These are phyloP conservation scores for Helogale parvula DNA, from an alignment of 2,113 vertebrate genomes.

Conservation along the genomic window DNA sequence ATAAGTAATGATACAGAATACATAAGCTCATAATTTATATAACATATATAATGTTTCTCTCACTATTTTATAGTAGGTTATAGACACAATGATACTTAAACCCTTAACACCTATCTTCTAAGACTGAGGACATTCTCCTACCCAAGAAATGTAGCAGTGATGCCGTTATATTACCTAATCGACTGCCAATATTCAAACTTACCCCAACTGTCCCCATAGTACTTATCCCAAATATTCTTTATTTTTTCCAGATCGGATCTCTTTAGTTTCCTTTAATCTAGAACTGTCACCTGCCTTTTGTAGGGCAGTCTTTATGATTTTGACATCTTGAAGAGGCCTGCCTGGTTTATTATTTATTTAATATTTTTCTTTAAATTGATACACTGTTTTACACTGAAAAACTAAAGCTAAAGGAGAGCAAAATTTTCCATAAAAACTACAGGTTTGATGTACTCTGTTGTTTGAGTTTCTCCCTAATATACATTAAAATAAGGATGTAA, in stretches of 20 bases:
- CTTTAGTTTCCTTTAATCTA: constrained; percentile 15
- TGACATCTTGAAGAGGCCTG: background rate
- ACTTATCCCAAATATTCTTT: background rate
- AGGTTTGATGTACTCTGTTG: background rate
- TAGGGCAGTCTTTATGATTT: background rate
- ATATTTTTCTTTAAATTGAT: background rate
- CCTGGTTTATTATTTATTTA: constrained; percentile 27
- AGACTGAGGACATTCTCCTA: background rate
- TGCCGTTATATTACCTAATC: background rate
- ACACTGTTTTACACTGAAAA: background rate
- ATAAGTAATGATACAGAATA: background rate
- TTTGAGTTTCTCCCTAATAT: background rate
- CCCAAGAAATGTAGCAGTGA: background rate
- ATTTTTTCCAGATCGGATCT: background rate
- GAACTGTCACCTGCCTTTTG: background rate
- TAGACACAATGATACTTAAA: background rate
- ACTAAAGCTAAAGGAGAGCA: background rate
- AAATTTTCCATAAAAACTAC: background rate
- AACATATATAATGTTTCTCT: background rate
- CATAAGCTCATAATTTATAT: background rate
- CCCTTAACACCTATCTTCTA: background rate
- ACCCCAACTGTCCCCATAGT: background rate
- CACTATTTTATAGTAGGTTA: background rate
- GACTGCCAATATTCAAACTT: background rate
- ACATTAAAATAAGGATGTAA: background rate